Evolutionary conservation across 2,797 vertebrate genomes (phyloP).

Genomic region (Premnoplex brunnescens): DNA sequence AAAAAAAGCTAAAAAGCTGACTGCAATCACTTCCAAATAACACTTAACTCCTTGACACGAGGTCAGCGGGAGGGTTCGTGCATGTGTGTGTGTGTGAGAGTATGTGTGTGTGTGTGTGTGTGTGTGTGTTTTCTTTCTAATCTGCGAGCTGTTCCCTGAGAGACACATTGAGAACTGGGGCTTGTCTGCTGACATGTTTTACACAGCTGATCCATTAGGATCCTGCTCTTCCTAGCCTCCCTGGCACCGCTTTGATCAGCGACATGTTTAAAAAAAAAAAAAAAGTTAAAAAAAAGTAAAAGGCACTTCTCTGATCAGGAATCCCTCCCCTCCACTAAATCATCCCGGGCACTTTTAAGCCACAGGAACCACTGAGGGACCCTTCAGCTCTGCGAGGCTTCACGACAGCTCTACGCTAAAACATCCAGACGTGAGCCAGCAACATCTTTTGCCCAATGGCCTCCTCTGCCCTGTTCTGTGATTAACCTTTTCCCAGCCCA

Average conservation of each 20-base stretch:
- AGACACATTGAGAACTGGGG: constrained; percentile 55
- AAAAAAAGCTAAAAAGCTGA: constrained; percentile 15
- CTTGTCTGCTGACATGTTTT: constrained; percentile 74
- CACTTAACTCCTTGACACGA: constrained; percentile 72
- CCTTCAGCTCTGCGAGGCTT: constrained; percentile 53
- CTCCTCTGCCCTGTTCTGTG: not conserved
- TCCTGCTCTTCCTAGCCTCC: constrained; percentile 52
- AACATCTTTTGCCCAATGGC: not conserved
- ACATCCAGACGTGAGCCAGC: constrained; percentile 44
- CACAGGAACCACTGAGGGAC: constrained; percentile 49
- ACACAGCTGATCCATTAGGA: constrained; percentile 64
- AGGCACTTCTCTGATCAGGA: constrained; percentile 62
- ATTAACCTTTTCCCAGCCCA: constrained; percentile 39
- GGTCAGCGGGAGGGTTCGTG: constrained; percentile 51
- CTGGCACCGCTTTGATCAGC: constrained; percentile 65
- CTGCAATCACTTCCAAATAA: constrained; percentile 60
- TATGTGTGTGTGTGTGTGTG: not conserved
- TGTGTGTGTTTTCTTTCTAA: constrained; percentile 37
- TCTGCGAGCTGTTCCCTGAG: constrained; percentile 37
- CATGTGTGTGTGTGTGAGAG: not conserved
- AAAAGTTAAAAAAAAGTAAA: not conserved
- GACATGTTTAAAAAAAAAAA: not conserved
- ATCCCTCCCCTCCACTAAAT: constrained; percentile 71
- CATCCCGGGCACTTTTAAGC: constrained; percentile 59
- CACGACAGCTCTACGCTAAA: constrained; percentile 49